These are phyloP conservation scores for Apodemia mormo DNA, from an alignment of 2,888 invertebrate species.

Conservation along the genomic window DNA sequence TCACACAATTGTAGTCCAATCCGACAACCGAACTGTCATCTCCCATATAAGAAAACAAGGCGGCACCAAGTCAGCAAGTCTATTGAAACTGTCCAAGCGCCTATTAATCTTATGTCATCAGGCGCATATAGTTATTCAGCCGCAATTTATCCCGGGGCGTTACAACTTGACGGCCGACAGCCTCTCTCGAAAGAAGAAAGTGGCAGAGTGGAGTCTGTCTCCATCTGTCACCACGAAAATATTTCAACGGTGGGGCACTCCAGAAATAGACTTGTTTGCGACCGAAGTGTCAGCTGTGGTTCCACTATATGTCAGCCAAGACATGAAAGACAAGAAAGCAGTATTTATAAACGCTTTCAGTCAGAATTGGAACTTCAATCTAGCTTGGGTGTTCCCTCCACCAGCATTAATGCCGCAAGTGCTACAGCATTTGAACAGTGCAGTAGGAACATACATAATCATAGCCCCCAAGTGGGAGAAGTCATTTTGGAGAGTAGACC, in stretches of 20 bases:
- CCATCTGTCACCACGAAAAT: too few relatives aligned
- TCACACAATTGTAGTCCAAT: neutral
- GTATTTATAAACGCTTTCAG: neutral
- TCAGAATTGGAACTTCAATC: neutral
- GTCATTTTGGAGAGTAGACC: neutral
- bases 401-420: neutral
- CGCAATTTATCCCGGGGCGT: too few relatives aligned
- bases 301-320: too few relatives aligned
- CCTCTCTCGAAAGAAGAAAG: too few relatives aligned
- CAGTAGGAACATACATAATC: neutral
- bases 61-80: neutral
- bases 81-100: neutral
- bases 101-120: neutral
- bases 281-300: too few relatives aligned
- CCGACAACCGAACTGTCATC: neutral
- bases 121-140: too few relatives aligned
- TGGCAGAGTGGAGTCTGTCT: too few relatives aligned
- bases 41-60: conserved; percentile 12
- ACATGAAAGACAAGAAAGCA: too few relatives aligned
- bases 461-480: neutral
- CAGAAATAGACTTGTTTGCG: too few relatives aligned
- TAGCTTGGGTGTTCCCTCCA: neutral
- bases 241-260: too few relatives aligned
- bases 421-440: neutral
- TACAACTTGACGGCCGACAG: too few relatives aligned